Base-by-base conservation (phyloP, 2,888 invertebrate species). In the Megalurothrips usitatus region DNA sequence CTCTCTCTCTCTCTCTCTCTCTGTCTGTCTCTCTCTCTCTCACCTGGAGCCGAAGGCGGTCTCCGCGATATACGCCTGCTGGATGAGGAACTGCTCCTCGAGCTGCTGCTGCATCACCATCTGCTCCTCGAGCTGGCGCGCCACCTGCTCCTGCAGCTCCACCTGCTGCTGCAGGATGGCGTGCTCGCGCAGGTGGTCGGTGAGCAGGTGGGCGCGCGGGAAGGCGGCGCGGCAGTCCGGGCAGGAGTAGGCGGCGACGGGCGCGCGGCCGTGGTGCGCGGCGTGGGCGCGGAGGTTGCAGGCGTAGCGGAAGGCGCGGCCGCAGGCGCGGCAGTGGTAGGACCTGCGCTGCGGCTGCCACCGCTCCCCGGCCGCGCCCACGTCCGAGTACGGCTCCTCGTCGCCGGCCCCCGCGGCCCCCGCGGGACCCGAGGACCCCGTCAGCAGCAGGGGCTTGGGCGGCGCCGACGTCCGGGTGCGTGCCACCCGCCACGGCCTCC, bases 101-200 rank as follows among this genome's bases (percentile, higher is more conserved):
- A 75, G 68, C 68, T 75, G 68, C 68, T 23, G 23, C 68, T 75
- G 68, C 68, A 75, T 23, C 68, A 75, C 12, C 68, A 75, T 75
- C 68, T 75, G 68, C 68, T 75, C 68, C 68, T 75, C 68, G 23
- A 75, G 23, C 68, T 75, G 68, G 23, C 68, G 68, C 11, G 68
- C 68, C 68, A 75, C 26, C 26, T 75, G 68, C 68, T 75, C 68
- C 68, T 75, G 68, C 68, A 26, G 23, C 68, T 75, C 23, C 23
- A 75, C 68, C 26, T 75, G 68, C 68, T 75, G 68, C 68, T 75
- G 68, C 68, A 75, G 68, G 23, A 75, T 12, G 26, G 68, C 68
- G 68, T 75, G 68, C 68, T 75, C 68, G 68, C 68, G 68, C 26
- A 75, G 68, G 68, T 75, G 68, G 68, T 75, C 68, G 26, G 68